phyloP scores from a whole-genome alignment of 1,140 invertebrate species.

The Calliphora vicina region DNA sequence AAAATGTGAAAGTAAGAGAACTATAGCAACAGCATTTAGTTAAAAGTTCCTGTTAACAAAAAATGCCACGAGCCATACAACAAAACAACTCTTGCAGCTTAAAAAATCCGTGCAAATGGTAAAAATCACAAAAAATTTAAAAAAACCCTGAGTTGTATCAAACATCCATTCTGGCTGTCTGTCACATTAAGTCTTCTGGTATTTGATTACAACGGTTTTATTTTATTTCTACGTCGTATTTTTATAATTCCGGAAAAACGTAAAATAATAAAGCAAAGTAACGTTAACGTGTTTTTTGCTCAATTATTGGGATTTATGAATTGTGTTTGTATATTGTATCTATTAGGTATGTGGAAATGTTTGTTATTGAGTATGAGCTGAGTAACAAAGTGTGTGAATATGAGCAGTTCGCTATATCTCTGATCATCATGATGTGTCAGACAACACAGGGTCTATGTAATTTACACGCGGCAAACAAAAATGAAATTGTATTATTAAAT shows the following conservation, averaged over 20 bases:
- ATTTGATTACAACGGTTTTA: background rate
- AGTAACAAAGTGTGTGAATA: background rate
- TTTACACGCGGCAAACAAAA: no score
- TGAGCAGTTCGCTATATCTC: background rate
- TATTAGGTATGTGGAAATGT: background rate
- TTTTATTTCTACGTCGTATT: constrained; percentile 14
- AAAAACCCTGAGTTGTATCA: background rate
- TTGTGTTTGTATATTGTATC: background rate
- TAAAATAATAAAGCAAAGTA: constrained; percentile 18
- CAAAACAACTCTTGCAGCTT: background rate
- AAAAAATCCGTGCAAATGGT: background rate
- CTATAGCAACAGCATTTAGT: no score
- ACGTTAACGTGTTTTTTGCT: constrained; percentile 39
- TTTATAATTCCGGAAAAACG: background rate
- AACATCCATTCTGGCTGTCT: background rate
- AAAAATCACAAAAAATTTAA: background rate
- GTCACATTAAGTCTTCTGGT: background rate
- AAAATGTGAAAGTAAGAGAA: no score
- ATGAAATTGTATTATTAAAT: no score
- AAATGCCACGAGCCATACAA: no score
- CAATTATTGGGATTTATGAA: constrained; percentile 31
- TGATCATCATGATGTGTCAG: no score
- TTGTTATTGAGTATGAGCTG: background rate
- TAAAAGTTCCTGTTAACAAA: no score
- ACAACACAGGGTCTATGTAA: no score